Evolutionary conservation across 2,113 vertebrate genomes (phyloP), one percentile per base, ranked within the genome.

Genomic region (Nasalis larvatus): DNA sequence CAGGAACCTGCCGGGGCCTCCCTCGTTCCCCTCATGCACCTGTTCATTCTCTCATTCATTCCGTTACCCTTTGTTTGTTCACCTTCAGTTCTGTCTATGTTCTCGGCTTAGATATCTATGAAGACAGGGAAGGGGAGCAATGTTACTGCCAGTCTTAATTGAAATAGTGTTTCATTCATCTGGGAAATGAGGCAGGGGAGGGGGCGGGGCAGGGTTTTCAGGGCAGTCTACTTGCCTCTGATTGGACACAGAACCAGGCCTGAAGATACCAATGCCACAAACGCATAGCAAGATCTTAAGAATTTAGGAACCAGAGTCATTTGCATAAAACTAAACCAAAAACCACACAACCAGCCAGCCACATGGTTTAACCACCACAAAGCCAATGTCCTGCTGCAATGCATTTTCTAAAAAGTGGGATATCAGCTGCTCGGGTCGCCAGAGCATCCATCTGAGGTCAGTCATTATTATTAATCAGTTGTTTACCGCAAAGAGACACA

Each of bases 151-250:
- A 40, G 78, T 73, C 81, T 25, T 81, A 78, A 82, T 27, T 66
- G 86, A 89, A 85, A 69, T 32, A 35, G 30, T 81, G 35, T 94
- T 89, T 97, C 94, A 73, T 93, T 96, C 95, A 91, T 52, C 73
- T 76, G 60, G 86, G 95, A 89, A 93, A 49, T 12, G 49, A 78
- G 86, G 78, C 60, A 2, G 86, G 17, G 66, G 68, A 17, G 47
- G 49, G 80, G 58, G 16, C 5, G 40, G 92, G 54, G 69, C 37
- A 4, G 84, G 11, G 35, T 42, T 76, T 49, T 91, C 35, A 0
- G 42, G 68, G 85, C 76, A 35, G 4, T 18, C 66, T n/a, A 21
- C 54, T 45, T 2, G 52, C 32, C 30, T 74, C 86, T 40, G 10
- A 68, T 18, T 20, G 10, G 8, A 8, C 69, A 20, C 0, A 16